These are phyloP conservation scores for Anomalospiza imberbis DNA, from an alignment of 2,797 vertebrate genomes.

Conservation along the genomic window DNA sequence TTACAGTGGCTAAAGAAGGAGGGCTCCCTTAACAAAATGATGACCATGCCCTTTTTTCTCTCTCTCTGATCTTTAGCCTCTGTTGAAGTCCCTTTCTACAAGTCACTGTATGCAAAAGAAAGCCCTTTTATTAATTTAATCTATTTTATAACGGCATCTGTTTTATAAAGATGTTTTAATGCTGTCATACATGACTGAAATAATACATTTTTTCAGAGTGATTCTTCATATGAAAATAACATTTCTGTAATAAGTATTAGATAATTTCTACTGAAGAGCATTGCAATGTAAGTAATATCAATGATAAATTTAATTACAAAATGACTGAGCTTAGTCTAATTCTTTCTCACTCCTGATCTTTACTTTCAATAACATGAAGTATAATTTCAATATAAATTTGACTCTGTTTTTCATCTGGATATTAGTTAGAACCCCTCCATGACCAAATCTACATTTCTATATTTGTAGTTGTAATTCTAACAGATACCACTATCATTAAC, in stretches of 20 bases:
- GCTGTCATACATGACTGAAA: neutral
- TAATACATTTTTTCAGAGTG: neutral
- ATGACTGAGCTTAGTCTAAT: neutral
- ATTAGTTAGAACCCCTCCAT: neutral
- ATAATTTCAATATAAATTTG: neutral
- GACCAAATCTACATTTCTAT: fast-evolving
- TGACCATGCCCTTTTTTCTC: neutral
- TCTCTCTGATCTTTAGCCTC: neutral
- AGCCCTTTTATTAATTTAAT: neutral
- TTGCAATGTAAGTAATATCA: neutral
- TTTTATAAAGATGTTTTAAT: neutral
- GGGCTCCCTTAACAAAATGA: neutral
- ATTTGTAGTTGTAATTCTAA: neutral
- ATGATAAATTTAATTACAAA: neutral
- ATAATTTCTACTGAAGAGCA: neutral
- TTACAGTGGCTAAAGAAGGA: neutral
- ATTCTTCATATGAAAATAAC: neutral
- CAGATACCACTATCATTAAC: neutral
- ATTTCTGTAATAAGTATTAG: neutral
- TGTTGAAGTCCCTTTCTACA: neutral
- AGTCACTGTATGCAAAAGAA: neutral
- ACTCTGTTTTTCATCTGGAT: neutral
- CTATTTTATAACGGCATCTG: neutral
- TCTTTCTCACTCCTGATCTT: neutral
- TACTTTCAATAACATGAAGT: neutral